Evolutionary conservation across 2,113 vertebrate genomes (phyloP).

Genomic region (Rostratula benghalensis): DNA sequence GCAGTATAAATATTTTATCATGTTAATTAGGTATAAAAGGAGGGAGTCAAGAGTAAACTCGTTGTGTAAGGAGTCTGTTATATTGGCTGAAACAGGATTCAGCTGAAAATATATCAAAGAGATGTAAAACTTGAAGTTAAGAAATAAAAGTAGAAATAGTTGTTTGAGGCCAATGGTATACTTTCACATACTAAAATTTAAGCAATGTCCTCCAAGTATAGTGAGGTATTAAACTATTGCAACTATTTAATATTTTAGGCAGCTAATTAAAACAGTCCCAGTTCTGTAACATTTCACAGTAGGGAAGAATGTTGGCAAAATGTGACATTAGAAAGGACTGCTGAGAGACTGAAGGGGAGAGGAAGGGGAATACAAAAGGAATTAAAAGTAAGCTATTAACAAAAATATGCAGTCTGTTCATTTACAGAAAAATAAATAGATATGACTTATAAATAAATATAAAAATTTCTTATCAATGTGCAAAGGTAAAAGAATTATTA

Average conservation of each 20-base stretch:
- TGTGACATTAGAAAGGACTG: background rate
- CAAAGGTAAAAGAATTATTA: background rate
- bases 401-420: background rate
- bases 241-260: background rate
- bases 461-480: background rate
- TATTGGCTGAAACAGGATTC: background rate
- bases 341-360: background rate
- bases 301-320: background rate
- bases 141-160: background rate
- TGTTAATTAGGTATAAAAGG: constrained; percentile 32
- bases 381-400: background rate
- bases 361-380: background rate
- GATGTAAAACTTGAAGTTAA: background rate
- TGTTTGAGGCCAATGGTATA: background rate
- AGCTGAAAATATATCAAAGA: background rate
- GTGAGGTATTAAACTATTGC: background rate
- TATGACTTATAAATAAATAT: background rate
- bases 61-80: background rate
- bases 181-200: background rate
- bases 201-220: background rate
- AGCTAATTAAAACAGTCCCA: background rate
- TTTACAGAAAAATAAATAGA: background rate
- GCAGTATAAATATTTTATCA: constrained; percentile 49
- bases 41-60: background rate
- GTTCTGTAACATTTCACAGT: background rate